phyloP scores from a whole-genome alignment of 2,797 vertebrate species.

The Euphonia xanthogaster region DNA sequence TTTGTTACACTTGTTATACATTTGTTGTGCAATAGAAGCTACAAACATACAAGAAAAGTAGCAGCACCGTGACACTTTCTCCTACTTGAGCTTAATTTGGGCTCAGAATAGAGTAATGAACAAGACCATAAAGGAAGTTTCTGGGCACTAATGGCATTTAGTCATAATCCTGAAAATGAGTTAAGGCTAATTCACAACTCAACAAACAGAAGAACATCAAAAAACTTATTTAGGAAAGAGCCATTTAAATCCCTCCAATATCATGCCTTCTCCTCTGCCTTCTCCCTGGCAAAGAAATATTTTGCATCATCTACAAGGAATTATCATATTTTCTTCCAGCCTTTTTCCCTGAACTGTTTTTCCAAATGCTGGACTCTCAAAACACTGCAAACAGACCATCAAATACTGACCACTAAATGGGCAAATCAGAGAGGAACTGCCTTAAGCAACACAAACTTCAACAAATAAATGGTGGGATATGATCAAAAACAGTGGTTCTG shows the following conservation, averaged over 20 bases:
- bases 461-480: slow-evolving; percentile 71
- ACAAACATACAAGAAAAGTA: not conserved
- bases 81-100: not conserved
- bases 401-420: slow-evolving; percentile 82
- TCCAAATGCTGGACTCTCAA: slow-evolving; percentile 78
- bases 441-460: slow-evolving; percentile 70
- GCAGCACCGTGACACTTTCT: not conserved
- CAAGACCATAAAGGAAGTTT: not conserved
- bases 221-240: slow-evolving; percentile 50
- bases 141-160: not conserved
- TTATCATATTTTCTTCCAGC: slow-evolving; percentile 78
- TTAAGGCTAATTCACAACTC: not conserved
- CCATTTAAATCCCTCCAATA: slow-evolving; percentile 61
- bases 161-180: slow-evolving; percentile 1
- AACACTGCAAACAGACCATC: slow-evolving; percentile 93
- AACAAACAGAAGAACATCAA: not conserved
- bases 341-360: slow-evolving; percentile 64
- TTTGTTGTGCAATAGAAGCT: not conserved
- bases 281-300: slow-evolving; percentile 50
- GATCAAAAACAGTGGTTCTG: slow-evolving; percentile 76
- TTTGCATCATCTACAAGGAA: slow-evolving; percentile 75
- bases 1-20: not conserved
- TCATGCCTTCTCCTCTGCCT: not conserved
- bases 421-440: slow-evolving; percentile 77
- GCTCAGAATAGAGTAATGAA: not conserved